Evolutionary conservation across 2,888 invertebrate species (phyloP).

Genomic region (Peribatodes rhomboidaria): DNA sequence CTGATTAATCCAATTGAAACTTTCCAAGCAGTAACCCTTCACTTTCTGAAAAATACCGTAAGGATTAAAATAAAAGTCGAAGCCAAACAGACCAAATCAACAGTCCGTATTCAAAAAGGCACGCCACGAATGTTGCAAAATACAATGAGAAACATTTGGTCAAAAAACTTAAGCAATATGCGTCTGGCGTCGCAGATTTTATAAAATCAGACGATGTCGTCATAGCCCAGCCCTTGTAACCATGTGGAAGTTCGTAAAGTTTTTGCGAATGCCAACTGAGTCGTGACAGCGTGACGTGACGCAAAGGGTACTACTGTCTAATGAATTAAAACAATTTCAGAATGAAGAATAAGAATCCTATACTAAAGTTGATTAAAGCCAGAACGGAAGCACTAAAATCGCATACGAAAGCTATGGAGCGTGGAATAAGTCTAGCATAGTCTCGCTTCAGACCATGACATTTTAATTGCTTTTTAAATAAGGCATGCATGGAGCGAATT

Average conservation of each 20-base stretch:
- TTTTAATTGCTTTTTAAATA: conserved; percentile 13
- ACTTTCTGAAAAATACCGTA: no score
- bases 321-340: background rate
- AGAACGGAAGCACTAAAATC: background rate
- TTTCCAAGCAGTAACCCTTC: no score
- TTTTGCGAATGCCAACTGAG: conserved; percentile 10
- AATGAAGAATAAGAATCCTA: background rate
- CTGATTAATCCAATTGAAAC: no score
- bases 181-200: conserved; percentile 35
- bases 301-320: no score
- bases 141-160: conserved; percentile 23
- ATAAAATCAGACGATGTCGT: conserved; percentile 26
- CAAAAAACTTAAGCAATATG: conserved; percentile 27
- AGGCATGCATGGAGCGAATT: background rate
- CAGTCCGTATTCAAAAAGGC: conserved; percentile 9
- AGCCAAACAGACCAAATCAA: background rate
- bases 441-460: conserved; percentile 13
- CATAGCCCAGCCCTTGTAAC: conserved; percentile 20
- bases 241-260: conserved; percentile 3
- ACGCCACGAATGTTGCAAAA: conserved; percentile 16
- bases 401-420: conserved; percentile 5
- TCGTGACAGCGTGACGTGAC: background rate
- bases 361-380: no score
- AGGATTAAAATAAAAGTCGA: background rate
- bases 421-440: conserved; percentile 2